Evolutionary conservation across 2,797 vertebrate species (phyloP), one percentile per base, ranked within the genome.

Genomic region (Silurus aristotelis): DNA sequence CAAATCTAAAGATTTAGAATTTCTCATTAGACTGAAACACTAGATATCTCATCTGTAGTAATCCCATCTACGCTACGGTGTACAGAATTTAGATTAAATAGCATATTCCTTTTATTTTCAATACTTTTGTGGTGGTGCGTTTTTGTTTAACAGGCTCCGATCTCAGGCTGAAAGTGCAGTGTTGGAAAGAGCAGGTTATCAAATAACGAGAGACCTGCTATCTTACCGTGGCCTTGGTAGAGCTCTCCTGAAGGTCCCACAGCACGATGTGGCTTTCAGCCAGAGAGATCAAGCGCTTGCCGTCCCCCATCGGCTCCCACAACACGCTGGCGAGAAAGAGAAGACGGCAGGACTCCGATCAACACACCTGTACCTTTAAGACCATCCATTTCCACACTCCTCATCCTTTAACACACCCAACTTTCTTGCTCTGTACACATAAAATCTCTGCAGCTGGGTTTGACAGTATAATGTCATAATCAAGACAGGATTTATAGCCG

Each of bases 301-400:
- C 98, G 0, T 99, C 97, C 68, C 98, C 97, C 95, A 99, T 96
- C 7, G 98, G 98, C 89, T 99, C 98, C 98, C 98, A 99, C 25
- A 95, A 89, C 87, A 98, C 96, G 55, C 98, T 99, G 94, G 60
- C 90, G 92, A 61, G 60, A 83, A 87, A 67, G 10, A 89, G 72
- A 64, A 4, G 60, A 89, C 81, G 82, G 48, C 84, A 27, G 46
- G 56, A 66, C 7, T 70, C 12, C 56, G n/a, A 75, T 79, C 75
- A 38, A 78, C 43, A 55, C 66, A 13, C 17, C 15, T 56, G 52
- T 46, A 75, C 76, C 70, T 43, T 20, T 43, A 58, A 22, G 9
- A 67, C 27, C 22, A 46, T 13, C 31, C 73, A 19, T 46, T 70
- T 56, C 27, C 12, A 55, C 46, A n/a, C 38, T 56, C 12, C 27